Base-by-base conservation (phyloP, 2,888 invertebrate species). In the Epinotia demarniana region DNA sequence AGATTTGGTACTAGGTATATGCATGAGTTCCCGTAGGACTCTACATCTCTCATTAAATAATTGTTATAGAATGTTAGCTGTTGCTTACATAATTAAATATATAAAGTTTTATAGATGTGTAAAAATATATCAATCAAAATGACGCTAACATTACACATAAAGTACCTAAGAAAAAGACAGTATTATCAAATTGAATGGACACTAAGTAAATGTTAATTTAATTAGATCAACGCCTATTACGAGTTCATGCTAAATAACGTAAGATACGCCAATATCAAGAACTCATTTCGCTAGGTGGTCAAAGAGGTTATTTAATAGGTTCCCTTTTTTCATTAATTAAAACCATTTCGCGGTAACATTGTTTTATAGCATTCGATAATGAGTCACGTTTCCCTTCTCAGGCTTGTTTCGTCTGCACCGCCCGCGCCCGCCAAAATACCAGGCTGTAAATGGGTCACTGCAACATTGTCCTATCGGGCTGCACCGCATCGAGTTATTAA, bases 371-470 rank as follows among this genome's bases (percentile, higher is more conserved):
- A 64, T 66, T 53, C 70, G 75, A 75, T 75, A 67, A 82, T 83
- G 86, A 86, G 80, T 85, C 86, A 85, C 77, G 79, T 82, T 81
- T 79, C 60, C 62, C 39, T 73, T 61, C 72, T 77, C 73, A 79
- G 83, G 83, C 80, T 86, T 92, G 91, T 92, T 92, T 86, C 85
- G 93, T 93, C 93, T 93, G 90, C 85, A 79, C 77, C 80, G 79
- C 82, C 85, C 89, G 92, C 80, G 79, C 82, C 85, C 89, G 92
- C 89, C 92, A 91, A 91, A 92, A 92, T 91, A 92, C 84, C 81
- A 84, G 69, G 27, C 82, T 85, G 85, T 85, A 92, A 88, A 90
- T 91, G 88, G 92, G 92, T 92, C 92, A 92, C 92, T 90, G 92
- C 92, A 92, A 93, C 92, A 89, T 86, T 89, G 93, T 92, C 89